Base-by-base conservation (phyloP, 1,140 invertebrate genomes). In the Neodiprion pinetum region DNA sequence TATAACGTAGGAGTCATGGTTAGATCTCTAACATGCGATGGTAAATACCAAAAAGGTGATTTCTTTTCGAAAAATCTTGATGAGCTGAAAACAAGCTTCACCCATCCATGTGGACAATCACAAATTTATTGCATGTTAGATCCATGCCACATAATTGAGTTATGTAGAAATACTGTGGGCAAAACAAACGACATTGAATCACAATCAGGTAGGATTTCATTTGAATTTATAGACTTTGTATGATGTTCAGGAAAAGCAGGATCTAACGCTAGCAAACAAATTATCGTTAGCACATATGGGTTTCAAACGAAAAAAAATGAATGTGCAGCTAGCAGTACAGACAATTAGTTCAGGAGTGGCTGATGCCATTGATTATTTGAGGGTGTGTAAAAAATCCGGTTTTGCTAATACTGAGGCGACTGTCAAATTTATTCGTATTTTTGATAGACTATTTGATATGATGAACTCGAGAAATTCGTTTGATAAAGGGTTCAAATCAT, bases 61-160 rank as follows among this genome's bases (percentile, higher is more conserved):
- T 78, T 78, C 70, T 49, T 40, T 68, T 8, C 67, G 11, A 12
- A 71, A 40, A 11, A 71, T 4, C 48, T 70, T 47, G 17, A 53
- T 70, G 80, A 80, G 74, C 73, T 79, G 28, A 75, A 77, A 77
- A 78, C 81, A 14, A 80, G 74, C 67, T 87, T 87, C 77, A 50
- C 70, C 61, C 84, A 88, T 78, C 82, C 83, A 21, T 66, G 14
- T 23, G 78, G 65, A 66, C 66, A 80, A 66, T 70, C 78, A 21
- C 70, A 78, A 17, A 77, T 87, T 66, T 78, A 79, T 71, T 68
- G 81, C 40, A 79, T 88, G 71, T 69, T 85, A 49, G 86, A 87
- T 76, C 75, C 83, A 47, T 87, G 83, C 66, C 84, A 87, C 73
- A 81, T 87, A 78, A 69, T 87, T 9, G 86, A 88, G 81, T 73